These are phyloP conservation scores for Nanorana parkeri DNA, from an alignment of 2,113 vertebrate genomes.

Conservation along the genomic window DNA sequence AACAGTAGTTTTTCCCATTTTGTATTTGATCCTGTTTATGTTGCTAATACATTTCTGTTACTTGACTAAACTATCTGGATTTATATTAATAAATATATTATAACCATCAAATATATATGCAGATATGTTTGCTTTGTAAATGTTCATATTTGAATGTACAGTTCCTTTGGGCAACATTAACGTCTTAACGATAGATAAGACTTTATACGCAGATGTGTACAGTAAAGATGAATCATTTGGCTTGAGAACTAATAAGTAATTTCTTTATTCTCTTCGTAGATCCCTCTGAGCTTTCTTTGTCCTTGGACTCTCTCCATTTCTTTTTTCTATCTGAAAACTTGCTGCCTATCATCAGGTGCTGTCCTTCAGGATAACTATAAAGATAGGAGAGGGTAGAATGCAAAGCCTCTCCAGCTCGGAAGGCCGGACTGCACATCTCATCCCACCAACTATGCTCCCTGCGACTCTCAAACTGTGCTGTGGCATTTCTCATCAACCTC, in stretches of 20 bases:
- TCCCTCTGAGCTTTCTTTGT: neutral
- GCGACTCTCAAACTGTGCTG: conserved; percentile 83
- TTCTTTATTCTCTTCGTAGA: neutral
- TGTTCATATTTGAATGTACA: too few relatives aligned
- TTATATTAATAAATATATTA: too few relatives aligned
- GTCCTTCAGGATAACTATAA: conserved; percentile 77
- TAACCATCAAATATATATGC: too few relatives aligned
- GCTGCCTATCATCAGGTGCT: conserved; percentile 67
- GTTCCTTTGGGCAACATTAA: too few relatives aligned
- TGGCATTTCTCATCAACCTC: conserved; percentile 78
- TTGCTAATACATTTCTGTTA: too few relatives aligned
- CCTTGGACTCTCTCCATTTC: conserved; percentile 58
- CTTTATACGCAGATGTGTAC: neutral
- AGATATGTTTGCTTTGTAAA: too few relatives aligned
- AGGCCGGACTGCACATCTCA: neutral
- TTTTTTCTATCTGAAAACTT: conserved; percentile 64
- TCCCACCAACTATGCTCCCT: conserved; percentile 69
- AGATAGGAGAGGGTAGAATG: conserved; percentile 13
- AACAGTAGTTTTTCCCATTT: too few relatives aligned
- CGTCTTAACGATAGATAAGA: neutral
- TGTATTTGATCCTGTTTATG: too few relatives aligned
- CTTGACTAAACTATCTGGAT: too few relatives aligned
- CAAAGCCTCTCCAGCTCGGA: conserved; percentile 30
- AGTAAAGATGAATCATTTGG: neutral
- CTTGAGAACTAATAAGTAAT: neutral